Conservation (phyloP, 2,113 vertebrate genomes). For the Gymnobelideus leadbeateri region DNA sequence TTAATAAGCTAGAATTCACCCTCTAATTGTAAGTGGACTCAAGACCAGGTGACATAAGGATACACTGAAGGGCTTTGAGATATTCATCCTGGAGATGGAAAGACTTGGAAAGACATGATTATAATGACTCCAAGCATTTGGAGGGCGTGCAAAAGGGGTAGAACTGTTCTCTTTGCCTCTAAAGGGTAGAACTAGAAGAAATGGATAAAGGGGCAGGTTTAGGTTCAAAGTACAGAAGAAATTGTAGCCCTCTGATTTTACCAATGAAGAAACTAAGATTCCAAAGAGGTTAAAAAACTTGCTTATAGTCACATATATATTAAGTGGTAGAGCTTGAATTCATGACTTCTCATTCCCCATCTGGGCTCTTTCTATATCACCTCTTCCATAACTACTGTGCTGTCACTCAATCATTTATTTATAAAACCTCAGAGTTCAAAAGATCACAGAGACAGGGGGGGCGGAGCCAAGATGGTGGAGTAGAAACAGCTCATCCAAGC, state of each 20-base stretch:
- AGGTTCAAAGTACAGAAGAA: not conserved
- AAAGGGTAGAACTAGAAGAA: not conserved
- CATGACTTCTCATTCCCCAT: not conserved
- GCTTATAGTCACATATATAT: not conserved
- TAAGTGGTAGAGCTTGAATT: not conserved
- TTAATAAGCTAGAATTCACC: not conserved
- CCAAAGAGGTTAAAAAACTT: not conserved
- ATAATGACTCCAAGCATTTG: not conserved
- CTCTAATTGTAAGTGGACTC: not conserved
- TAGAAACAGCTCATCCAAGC: too few species aligned
- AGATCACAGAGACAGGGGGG: not conserved
- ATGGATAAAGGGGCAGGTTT: not conserved
- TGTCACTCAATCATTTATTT: not conserved
- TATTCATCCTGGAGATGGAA: not conserved
- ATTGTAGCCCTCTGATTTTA: not conserved
- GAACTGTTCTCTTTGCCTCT: not conserved
- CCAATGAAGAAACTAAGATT: not conserved
- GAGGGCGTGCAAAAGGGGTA: not conserved
- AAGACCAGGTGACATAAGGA: not conserved
- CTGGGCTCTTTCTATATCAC: not conserved
- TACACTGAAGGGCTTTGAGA: not conserved
- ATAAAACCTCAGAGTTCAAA: not conserved
- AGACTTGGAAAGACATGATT: not conserved
- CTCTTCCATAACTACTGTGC: not conserved
- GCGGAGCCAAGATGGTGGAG: too few species aligned